These are phyloP conservation scores for Papilio aristodemus DNA, from an alignment of 1,140 invertebrate species.

Conservation along the genomic window DNA sequence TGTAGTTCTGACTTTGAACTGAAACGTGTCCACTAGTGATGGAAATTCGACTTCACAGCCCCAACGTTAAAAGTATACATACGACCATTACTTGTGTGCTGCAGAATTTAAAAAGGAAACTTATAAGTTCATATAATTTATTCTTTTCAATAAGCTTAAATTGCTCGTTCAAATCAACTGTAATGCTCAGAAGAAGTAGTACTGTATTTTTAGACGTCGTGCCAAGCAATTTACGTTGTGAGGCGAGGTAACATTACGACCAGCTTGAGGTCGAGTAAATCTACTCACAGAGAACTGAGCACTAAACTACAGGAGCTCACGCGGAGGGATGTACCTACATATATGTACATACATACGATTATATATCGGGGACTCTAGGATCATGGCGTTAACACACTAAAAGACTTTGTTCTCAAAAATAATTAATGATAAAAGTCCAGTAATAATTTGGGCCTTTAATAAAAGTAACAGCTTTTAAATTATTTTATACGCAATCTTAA, in stretches of 20 bases:
- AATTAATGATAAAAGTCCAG: no score
- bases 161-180: neutral
- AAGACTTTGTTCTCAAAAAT: no score
- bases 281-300: neutral
- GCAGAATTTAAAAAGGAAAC: no score
- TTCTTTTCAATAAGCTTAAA: neutral
- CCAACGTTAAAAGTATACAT: no score
- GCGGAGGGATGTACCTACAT: neutral
- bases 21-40: no score
- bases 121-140: no score
- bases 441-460: neutral
- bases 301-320: neutral
- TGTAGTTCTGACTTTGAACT: no score
- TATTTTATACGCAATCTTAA: neutral
- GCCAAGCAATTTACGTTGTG: neutral
- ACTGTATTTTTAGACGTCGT: neutral
- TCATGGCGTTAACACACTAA: no score
- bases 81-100: no score
- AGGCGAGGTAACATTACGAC: neutral
- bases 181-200: neutral
- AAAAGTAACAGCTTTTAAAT: neutral
- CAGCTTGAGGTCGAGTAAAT: neutral
- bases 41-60: no score
- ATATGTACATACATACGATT: no score
- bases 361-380: no score